Base-by-base conservation (phyloP, 2,797 vertebrate genomes). In the Passerculus sandwichensis region DNA sequence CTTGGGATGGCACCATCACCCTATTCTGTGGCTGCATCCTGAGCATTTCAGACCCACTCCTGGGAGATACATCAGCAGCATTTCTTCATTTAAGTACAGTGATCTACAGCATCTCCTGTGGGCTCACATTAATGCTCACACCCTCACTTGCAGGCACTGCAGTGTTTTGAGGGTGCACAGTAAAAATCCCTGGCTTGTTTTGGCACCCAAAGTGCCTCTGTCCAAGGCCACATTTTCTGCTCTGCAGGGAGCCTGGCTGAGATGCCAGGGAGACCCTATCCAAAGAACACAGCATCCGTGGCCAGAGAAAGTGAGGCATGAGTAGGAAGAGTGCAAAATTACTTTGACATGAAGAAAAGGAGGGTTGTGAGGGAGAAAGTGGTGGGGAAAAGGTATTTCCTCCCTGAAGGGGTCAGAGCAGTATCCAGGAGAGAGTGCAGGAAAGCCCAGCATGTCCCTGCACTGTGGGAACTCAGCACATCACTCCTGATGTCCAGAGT, bases 11-110 rank as follows among this genome's bases (percentile, higher is more conserved):
- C 50, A 51, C 34, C 30, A 50, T 25, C 40, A 6, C 5, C 36
- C 48, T 40, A 3, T 32, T 50, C 67, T 15, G 7, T 29, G 38
- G 50, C 71, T 82, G 32, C 20, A 44, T 4, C 8, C 2, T 13
- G 30, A 6, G 2, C 3, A 2, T 40, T 40, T 25, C 5, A 3
- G 9, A 21, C 10, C 15, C 11, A 1, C 23, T 44, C 59, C 74
- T 26, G 23, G 51, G 47, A 72, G 25, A 75, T 3, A 23, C 4
- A 27, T 9, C 40, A 60, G 50, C 10, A 85, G 23, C 69, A 26
- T 59, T 85, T 65, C 8, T 57, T 79, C 42, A 65, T 85, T 21
- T 13, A 44, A 79, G 18, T 19, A 16, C n/a, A 36, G 14, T 10
- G 32, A 75, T 42, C 32, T 72, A 29, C 23, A 47, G 22, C 29